phyloP scores from a whole-genome alignment of 2,113 vertebrate species.

The Atherinomorus stipes region DNA sequence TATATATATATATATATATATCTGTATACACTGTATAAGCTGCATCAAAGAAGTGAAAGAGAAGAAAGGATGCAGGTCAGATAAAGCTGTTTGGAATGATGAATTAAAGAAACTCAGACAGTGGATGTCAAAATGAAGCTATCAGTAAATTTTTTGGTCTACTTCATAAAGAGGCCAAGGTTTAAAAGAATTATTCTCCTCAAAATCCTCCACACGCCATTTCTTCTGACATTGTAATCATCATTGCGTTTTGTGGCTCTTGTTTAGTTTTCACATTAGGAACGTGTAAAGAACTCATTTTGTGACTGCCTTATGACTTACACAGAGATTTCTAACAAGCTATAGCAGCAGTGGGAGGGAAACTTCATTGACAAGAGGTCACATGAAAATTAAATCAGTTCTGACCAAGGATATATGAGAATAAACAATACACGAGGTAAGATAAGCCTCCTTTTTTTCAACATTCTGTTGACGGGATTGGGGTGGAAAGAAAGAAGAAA shows the following conservation, averaged over 20 bases:
- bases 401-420: too few relatives aligned
- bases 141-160: too few relatives aligned
- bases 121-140: too few relatives aligned
- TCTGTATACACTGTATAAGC: too few relatives aligned
- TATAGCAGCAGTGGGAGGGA: too few relatives aligned
- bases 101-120: neutral
- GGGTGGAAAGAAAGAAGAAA: neutral
- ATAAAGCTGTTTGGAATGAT: neutral
- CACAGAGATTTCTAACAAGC: too few relatives aligned
- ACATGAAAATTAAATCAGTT: too few relatives aligned
- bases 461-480: slow-evolving; percentile 1
- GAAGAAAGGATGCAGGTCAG: too few relatives aligned
- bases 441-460: neutral
- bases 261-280: neutral
- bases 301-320: too few relatives aligned
- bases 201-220: neutral
- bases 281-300: too few relatives aligned
- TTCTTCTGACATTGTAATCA: neutral
- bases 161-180: neutral
- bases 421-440: slow-evolving; percentile 1
- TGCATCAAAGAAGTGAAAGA: neutral
- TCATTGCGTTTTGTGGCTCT: neutral
- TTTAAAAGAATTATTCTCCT: neutral
- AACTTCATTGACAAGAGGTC: too few relatives aligned
- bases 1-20: too few relatives aligned